Conservation (phyloP, 2,797 vertebrate species). For the Falco berigora region DNA sequence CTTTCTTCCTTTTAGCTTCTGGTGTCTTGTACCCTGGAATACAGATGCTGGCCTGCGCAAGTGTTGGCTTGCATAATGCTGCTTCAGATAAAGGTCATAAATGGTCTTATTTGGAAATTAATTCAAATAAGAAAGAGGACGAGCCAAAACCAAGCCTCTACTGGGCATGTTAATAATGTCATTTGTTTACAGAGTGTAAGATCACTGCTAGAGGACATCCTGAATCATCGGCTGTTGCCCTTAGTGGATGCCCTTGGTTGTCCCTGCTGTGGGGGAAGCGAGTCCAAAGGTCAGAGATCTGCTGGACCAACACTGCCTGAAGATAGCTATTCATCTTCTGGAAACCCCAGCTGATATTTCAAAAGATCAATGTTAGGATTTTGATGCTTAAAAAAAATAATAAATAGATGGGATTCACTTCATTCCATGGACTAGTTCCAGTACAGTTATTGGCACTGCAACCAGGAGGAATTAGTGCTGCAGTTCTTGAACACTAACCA, state of each 20-base stretch:
- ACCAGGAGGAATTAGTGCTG: neutral
- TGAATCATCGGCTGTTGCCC: constrained; percentile 25
- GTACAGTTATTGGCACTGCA: neutral
- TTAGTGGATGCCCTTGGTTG: constrained; percentile 16
- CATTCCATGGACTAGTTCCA: neutral
- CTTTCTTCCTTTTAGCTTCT: constrained; percentile 23
- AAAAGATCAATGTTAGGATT: constrained; percentile 23
- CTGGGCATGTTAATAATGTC: constrained; percentile 68
- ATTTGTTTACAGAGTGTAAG: constrained; percentile 46
- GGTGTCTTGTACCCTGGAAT: constrained; percentile 2
- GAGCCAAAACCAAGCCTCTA: constrained; percentile 52
- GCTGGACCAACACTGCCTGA: constrained; percentile 11
- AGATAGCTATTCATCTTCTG: constrained; percentile 40
- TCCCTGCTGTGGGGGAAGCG: neutral
- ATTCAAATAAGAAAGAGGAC: constrained; percentile 43
- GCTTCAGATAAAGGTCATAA: constrained; percentile 64
- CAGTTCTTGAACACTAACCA: neutral
- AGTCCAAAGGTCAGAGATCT: constrained; percentile 57
- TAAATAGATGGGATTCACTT: neutral
- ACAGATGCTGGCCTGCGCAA: neutral
- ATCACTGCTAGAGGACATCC: constrained; percentile 53
- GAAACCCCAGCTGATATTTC: constrained; percentile 10
- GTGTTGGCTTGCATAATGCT: constrained; percentile 30
- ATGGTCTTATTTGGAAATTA: constrained; percentile 61
- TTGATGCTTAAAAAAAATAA: neutral